Evolutionary conservation across 2,113 vertebrate species (phyloP).

Genomic region (Chionomys nivalis): DNA sequence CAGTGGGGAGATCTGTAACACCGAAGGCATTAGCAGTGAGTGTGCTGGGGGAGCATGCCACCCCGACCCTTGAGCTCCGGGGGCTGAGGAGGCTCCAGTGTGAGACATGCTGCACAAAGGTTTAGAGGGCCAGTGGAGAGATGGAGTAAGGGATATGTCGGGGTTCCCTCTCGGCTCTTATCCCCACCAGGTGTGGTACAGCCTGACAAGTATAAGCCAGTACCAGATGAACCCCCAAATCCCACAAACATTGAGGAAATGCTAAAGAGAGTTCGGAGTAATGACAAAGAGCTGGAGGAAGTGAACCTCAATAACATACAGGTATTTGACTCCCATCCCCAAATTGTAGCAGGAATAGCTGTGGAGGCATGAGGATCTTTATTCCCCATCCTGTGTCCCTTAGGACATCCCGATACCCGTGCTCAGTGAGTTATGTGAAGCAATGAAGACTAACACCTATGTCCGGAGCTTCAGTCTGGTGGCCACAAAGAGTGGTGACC

Average conservation of each 20-base stretch:
- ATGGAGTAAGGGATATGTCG: not conserved
- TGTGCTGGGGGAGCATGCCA: not conserved
- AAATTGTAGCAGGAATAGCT: not conserved
- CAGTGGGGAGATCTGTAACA: conserved; percentile 93
- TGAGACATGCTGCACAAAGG: not conserved
- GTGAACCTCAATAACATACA: conserved; percentile 99
- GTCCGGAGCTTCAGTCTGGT: conserved; percentile 94
- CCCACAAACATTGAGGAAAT: conserved; percentile 95
- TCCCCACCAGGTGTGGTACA: conserved; percentile 94
- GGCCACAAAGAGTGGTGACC: conserved; percentile 96
- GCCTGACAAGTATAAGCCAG: conserved; percentile 93
- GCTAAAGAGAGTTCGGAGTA: conserved; percentile 89
- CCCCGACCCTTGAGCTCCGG: not conserved
- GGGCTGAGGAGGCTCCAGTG: not conserved
- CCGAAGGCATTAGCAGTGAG: conserved; percentile 97
- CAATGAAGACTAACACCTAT: conserved; percentile 93
- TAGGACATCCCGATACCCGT: conserved; percentile 94
- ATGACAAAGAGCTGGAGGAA: conserved; percentile 90
- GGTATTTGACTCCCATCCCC: conserved; percentile 81
- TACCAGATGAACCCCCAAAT: conserved; percentile 95
- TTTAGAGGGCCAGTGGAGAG: not conserved
- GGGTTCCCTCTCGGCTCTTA: conserved; percentile 19
- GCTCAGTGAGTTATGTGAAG: conserved; percentile 92
- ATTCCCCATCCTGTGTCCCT: not conserved
- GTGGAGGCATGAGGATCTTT: not conserved